A percentile compares a stretch with the other conserved stretches of the same genome.
These are phyloP conservation scores for Pseudorectes ferrugineus DNA, from an alignment of 2,113 vertebrate species.

Conservation along the genomic window DNA sequence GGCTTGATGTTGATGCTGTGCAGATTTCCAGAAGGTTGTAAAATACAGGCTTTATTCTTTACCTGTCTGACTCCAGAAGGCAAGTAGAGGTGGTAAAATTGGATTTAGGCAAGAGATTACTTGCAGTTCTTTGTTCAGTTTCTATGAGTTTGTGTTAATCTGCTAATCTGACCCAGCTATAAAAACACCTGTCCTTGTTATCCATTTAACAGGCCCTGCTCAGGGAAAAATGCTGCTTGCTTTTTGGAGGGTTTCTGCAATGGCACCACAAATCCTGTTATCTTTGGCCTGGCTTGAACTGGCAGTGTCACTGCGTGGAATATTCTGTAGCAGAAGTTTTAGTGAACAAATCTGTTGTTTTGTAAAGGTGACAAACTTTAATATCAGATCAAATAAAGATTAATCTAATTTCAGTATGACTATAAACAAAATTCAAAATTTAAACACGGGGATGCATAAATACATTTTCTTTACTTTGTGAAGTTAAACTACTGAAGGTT, in stretches of 20 bases:
- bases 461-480: neutral
- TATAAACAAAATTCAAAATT: neutral
- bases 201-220: neutral
- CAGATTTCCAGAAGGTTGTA: neutral
- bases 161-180: conserved; percentile 3
- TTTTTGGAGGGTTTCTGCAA: neutral
- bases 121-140: neutral
- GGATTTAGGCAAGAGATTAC: neutral
- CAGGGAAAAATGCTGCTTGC: neutral
- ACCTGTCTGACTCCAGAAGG: neutral
- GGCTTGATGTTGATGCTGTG: neutral
- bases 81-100: neutral
- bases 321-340: neutral
- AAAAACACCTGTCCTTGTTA: conserved; percentile 18
- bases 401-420: neutral
- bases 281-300: neutral
- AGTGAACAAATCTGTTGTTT: neutral
- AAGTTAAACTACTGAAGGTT: neutral
- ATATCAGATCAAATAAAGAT: neutral
- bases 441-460: neutral
- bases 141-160: neutral
- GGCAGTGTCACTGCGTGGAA: neutral
- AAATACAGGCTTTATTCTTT: neutral
- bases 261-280: neutral
- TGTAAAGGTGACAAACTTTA: neutral